Percentiles rank a stretch among this genome's conserved stretches.
phyloP scores from a whole-genome alignment of 2,113 vertebrate species.

The Sapayoa aenigma region DNA sequence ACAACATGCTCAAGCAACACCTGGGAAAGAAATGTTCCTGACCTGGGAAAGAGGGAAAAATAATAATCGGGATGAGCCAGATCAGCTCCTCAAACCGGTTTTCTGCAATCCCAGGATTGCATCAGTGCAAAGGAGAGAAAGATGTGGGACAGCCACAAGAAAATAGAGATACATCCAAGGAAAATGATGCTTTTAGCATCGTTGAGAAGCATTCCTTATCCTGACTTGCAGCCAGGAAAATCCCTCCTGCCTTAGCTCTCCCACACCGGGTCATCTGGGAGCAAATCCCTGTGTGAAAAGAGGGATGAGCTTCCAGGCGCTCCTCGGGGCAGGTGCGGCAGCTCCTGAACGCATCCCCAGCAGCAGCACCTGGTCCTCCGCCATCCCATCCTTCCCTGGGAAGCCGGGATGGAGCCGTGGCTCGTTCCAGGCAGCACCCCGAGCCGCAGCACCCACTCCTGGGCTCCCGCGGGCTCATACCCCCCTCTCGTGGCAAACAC shows the following conservation, averaged over 20 bases:
- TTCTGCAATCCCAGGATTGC: neutral
- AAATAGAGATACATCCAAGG: fast-evolving
- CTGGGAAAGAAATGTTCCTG: neutral
- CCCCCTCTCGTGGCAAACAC: conserved; percentile 15
- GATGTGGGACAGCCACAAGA: fast-evolving
- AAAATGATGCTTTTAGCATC: fast-evolving
- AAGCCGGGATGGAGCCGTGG: neutral
- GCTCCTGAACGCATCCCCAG: no score
- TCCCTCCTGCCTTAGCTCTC: neutral
- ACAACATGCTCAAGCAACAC: neutral
- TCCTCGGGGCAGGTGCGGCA: neutral
- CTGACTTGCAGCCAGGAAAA: neutral
- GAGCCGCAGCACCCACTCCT: neutral
- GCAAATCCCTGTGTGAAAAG: neutral
- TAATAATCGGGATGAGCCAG: neutral
- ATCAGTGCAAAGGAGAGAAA: neutral
- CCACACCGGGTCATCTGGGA: neutral
- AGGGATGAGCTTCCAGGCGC: neutral
- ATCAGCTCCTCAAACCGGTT: neutral
- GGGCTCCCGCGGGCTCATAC: neutral
- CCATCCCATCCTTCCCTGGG: neutral
- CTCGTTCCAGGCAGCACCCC: neutral
- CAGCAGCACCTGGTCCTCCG: no score
- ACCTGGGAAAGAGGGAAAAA: neutral
- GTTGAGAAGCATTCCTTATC: neutral